Evolutionary conservation across 2,113 vertebrate genomes (phyloP), one percentile per base, ranked within the genome.

Genomic region (Athene noctua): DNA sequence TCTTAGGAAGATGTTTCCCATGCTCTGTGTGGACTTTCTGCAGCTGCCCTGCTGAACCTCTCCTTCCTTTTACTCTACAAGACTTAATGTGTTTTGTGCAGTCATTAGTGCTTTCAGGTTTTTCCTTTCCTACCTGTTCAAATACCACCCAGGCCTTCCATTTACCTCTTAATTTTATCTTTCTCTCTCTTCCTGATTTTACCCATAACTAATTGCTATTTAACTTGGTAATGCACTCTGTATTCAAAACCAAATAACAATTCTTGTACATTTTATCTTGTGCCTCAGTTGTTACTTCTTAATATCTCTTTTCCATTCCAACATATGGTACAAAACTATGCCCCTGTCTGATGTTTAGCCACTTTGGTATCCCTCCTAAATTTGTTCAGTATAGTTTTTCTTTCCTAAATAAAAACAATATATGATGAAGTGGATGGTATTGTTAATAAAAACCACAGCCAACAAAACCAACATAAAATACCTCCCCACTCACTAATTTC

Each of bases 211-310:
- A 34, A 38, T 23, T 63, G 6, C 7, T 62, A 2, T 51, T 74
- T 78, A 47, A 55, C 6, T 11, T 8, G 2, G 5, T 5, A 59
- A 42, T 1, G 0, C 2, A 25, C 3, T 78, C 54, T 25, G 12
- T 20, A 58, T 74, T n/a, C 11, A 63, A 90, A 86, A 40, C 5
- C 5, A 71, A 85, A 57, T 9, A 63, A 42, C 0, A 72, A 5
- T 44, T 85, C 3, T 70, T 79, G 5, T 10, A 27, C 0, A 0
- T 73, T 77, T 65, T 40, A 18, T 16, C 5, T 66, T 62, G 14
- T 62, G 15, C 7, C 6, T 51, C 18, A 5, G 6, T 32, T 84
- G 9, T 23, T 51, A 11, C 13, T 84, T 68, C n/a, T 72, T 38
- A 54, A 32, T 4, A 1, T 54, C 67, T 52, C 65, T 51, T 66